Base-by-base conservation (phyloP, 2,888 invertebrate species). In the Auanema freiburgensis region DNA sequence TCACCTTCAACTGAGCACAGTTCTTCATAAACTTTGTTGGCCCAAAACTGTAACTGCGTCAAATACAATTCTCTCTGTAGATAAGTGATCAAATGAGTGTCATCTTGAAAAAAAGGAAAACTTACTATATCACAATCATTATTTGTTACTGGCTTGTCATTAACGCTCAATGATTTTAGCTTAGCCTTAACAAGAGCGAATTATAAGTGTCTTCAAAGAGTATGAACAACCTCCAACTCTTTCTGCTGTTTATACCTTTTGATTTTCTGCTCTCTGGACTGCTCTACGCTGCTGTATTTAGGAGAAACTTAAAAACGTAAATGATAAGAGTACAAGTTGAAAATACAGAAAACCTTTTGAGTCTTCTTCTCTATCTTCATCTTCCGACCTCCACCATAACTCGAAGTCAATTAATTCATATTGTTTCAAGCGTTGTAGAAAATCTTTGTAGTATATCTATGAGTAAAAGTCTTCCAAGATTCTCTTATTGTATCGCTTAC, bases 1-100 rank as follows among this genome's bases (percentile, higher is more conserved):
- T 51, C 51, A 76, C 77, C 66, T 11, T 78, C 79, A 55, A 79
- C 75, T 2, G 69, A 66, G 14, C 76, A 67, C 41, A 80, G 57
- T 53, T 77, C 76, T 46, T 71, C 69, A 23, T 77, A 56, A 0
- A 75, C 63, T 10, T 73, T 68, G 42, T 73, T 59, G 1, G 68
- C 65, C 74, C 76, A 79, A 25, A 71, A 72, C 14, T 72, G 67
- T 10, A 79, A 63, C 40, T 74, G 75, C 0, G 67, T 70, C 25
- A 80, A 16, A 25, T 73, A 64, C 8, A 78, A 42, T 4, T 77
- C 75, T 24, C 80, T 63, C 68, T 77, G 58, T 61, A 73, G 43
- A 12, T 1, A 16, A 53, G 21, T 16, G n/a, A n/a, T n/a, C n/a
- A 23, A 14, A 23, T 4, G 52, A 3, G 10, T 46, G 46, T 10